These are phyloP conservation scores for Isichthys henryi DNA, from an alignment of 2,113 vertebrate species.

Conservation along the genomic window DNA sequence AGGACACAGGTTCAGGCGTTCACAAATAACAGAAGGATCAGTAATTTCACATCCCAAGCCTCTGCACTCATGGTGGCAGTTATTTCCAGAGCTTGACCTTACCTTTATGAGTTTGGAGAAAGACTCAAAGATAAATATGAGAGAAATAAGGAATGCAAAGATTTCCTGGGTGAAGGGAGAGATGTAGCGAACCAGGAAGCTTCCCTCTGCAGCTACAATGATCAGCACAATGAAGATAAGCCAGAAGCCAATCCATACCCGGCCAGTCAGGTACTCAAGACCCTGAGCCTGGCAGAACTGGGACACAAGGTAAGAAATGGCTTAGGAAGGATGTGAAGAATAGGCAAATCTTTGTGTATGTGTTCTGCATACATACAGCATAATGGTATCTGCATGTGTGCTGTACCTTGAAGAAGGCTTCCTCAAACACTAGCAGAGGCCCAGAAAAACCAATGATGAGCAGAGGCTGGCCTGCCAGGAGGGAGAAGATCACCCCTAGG, in stretches of 20 bases:
- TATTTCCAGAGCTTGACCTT: background rate
- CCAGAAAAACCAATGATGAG: slow-evolving; percentile 96
- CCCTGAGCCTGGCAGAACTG: slow-evolving; percentile 88
- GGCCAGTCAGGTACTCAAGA: slow-evolving; percentile 89
- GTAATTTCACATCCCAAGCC: background rate
- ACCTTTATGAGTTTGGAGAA: slow-evolving; percentile 94
- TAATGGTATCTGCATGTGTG: background rate
- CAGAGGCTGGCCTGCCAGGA: slow-evolving; percentile 86
- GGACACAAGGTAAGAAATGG: background rate
- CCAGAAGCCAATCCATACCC: slow-evolving; percentile 97
- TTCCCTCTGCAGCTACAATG: slow-evolving; percentile 90
- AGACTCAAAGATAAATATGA: slow-evolving; percentile 98
- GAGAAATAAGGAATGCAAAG: slow-evolving; percentile 95
- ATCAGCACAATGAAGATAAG: slow-evolving; percentile 87
- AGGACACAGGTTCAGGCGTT: background rate
- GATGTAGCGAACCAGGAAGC: slow-evolving; percentile 95
- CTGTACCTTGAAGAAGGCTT: slow-evolving; percentile 90
- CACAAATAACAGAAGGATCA: background rate
- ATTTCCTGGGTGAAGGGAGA: slow-evolving; percentile 98
- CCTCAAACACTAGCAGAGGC: slow-evolving; percentile 92
- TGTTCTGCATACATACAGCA: background rate
- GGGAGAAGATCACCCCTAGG: slow-evolving; percentile 84
- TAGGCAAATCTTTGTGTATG: background rate
- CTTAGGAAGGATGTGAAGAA: background rate
- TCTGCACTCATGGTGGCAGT: background rate